Evolutionary conservation across 2,888 invertebrate genomes (phyloP), one percentile per base, ranked within the genome.

Genomic region (Sphaeridia pumilis): DNA sequence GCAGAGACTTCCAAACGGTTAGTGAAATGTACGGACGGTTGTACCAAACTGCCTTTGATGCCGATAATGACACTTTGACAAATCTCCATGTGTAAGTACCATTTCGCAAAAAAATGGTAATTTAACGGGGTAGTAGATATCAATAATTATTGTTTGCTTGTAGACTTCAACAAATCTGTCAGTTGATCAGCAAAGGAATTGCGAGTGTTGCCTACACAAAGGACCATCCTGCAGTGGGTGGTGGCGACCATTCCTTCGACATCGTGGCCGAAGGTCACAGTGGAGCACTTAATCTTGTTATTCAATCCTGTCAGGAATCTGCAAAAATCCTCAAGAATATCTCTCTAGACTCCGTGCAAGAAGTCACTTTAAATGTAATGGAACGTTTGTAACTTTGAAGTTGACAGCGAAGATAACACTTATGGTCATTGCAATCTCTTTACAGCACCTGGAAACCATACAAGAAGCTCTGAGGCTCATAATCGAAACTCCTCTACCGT

Each of bases 31-130:
- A 84, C 66, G 81, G 82, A 66, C 80, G 80, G 55, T 72, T 89
- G 3, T 87, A 87, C 69, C 84, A 85, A 69, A 81, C 84, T 1
- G 83, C 85, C 2, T 88, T 89, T 69, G 87, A 88, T 73, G 87
- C 87, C 1, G 88, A 89, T 73, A 81, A 83, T 4, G 76, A 79
- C 2, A 83, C 87, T 0, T 70, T 88, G 41, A 78, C 80, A 60
- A 83, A 84, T 66, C 76, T 86, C 57, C 80, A 81, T 71, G 75
- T 81, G 76, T 78, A 74, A 73, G 71, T 69, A 52, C 58, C 24
- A 20, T 20, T 25, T 34, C 21, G 10, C 10, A 10, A 7, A 46
- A 43, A 21, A n/a, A 12, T 48, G 20, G 28, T 46, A 10, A 26
- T 49, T 27, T 5, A 17, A 50, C 12, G 7, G n/a, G n/a, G 31